Percentiles rank a stretch among this genome's conserved stretches.
These are phyloP conservation scores for Apogon hyalosoma DNA, from an alignment of 2,797 vertebrate species.

Conservation along the genomic window DNA sequence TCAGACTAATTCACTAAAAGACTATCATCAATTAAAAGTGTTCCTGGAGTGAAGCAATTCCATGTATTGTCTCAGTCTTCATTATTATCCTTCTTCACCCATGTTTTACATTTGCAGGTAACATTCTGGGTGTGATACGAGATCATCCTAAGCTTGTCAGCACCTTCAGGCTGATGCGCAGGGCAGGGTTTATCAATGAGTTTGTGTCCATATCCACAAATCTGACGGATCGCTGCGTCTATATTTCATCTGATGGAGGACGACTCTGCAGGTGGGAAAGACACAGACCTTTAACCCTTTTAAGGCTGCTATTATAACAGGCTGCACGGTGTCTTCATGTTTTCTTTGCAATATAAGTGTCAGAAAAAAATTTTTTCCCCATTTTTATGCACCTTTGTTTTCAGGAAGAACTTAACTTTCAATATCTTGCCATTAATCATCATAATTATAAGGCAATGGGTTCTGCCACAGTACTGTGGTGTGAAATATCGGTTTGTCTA, in stretches of 20 bases:
- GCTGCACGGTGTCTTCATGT: no score
- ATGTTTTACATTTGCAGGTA: constrained; percentile 81
- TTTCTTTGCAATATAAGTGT: no score
- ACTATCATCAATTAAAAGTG: neutral
- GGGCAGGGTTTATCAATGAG: constrained; percentile 97
- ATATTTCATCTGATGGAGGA: constrained; percentile 97
- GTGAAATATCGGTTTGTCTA: no score
- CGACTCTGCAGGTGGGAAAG: constrained; percentile 91
- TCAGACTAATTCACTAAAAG: no score
- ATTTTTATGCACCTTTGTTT: no score
- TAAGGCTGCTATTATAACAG: no score
- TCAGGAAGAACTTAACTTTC: no score
- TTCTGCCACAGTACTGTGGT: no score
- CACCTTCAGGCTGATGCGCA: constrained; percentile 96
- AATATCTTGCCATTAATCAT: no score
- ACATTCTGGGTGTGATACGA: constrained; percentile 96
- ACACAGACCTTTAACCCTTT: no score
- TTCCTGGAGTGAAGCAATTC: neutral
- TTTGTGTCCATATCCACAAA: constrained; percentile 99
- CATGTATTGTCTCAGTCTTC: neutral
- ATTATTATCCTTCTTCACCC: neutral
- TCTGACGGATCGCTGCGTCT: constrained; percentile 94
- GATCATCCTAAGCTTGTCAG: constrained; percentile 93
- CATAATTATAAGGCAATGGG: no score
- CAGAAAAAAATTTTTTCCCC: no score